These are phyloP conservation scores for Drosophila sechellia DNA, from an alignment of 1,140 invertebrate species.

Conservation along the genomic window DNA sequence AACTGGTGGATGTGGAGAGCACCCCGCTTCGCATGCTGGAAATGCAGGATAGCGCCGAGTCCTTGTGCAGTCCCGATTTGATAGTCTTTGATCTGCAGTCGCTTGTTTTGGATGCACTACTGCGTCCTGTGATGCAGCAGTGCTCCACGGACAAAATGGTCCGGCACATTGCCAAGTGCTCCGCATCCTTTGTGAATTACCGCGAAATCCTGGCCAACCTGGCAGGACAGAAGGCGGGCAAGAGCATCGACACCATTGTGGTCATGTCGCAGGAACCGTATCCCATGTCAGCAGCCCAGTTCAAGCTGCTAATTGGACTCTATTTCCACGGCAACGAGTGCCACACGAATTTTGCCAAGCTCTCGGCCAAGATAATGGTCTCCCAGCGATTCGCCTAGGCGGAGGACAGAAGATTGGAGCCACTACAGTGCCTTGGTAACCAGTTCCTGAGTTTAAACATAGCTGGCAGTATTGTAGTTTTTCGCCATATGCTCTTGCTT, in stretches of 20 bases:
- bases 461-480: not conserved
- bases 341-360: constrained; percentile 42
- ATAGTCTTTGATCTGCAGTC: constrained; percentile 61
- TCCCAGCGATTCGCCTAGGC: constrained; percentile 30
- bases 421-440: constrained; percentile 2
- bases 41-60: constrained; percentile 6
- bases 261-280: constrained; percentile 61
- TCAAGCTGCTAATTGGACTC: constrained; percentile 62
- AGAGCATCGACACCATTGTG: constrained; percentile 47
- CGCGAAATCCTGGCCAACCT: constrained; percentile 37
- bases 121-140: constrained; percentile 58
- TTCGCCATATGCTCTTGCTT: not conserved
- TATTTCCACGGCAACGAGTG: constrained; percentile 51
- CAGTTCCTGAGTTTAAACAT: constrained; percentile 12
- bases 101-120: constrained; percentile 40
- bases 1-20: constrained; percentile 44
- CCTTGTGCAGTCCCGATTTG: constrained; percentile 14
- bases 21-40: constrained; percentile 42
- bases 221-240: constrained; percentile 3
- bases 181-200: constrained; percentile 64
- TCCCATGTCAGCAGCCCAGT: constrained; percentile 57
- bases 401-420: not conserved
- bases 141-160: constrained; percentile 48
- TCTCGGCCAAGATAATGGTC: constrained; percentile 20
- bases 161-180: constrained; percentile 60